Percentiles rank a stretch among this genome's conserved stretches.
These are phyloP conservation scores for Spea hammondii DNA, from an alignment of 2,797 vertebrate genomes.

Conservation along the genomic window DNA sequence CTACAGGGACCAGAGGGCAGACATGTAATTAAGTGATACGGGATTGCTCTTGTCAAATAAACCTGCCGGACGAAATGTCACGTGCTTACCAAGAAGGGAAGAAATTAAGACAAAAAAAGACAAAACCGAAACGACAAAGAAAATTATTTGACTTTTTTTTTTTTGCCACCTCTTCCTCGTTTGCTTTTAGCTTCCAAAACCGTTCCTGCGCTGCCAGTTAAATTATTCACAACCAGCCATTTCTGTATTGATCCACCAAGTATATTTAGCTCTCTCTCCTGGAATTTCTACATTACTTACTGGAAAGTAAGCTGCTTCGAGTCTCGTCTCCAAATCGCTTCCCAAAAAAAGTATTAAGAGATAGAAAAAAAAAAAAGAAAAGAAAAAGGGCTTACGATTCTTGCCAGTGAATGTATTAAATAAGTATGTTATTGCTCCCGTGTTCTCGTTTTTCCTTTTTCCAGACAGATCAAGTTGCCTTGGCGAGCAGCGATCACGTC, in stretches of 20 bases:
- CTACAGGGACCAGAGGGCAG: background rate
- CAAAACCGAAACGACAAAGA: slow-evolving; percentile 51
- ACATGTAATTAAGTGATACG: background rate
- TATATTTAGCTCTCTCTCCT: slow-evolving; percentile 82
- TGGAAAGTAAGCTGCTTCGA: slow-evolving; percentile 80
- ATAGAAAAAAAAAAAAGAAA: slow-evolving; percentile 35
- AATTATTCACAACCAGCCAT: slow-evolving; percentile 84
- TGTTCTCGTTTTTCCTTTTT: slow-evolving; percentile 47
- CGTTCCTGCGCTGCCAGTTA: slow-evolving; percentile 77
- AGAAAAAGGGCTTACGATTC: slow-evolving; percentile 36
- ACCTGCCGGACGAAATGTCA: slow-evolving; percentile 4
- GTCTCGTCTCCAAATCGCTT: slow-evolving; percentile 80
- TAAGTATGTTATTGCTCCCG: slow-evolving; percentile 54
- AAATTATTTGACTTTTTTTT: slow-evolving; percentile 68
- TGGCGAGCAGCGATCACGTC: slow-evolving; percentile 67
- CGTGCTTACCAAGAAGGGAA: slow-evolving; percentile 30
- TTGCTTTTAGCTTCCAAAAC: slow-evolving; percentile 79
- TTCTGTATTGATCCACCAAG: slow-evolving; percentile 81
- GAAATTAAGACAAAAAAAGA: slow-evolving; percentile 7
- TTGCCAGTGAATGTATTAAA: slow-evolving; percentile 28
- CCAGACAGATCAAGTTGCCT: slow-evolving; percentile 72
- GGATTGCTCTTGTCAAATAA: slow-evolving; percentile 5
- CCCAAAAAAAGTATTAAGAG: slow-evolving; percentile 58
- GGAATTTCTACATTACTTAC: slow-evolving; percentile 84
- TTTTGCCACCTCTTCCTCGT: slow-evolving; percentile 61